A percentile compares a stretch with the other conserved stretches of the same genome.
Evolutionary conservation across 2,888 invertebrate genomes (phyloP).

Genomic region (Drosophila flavopinicola): DNA sequence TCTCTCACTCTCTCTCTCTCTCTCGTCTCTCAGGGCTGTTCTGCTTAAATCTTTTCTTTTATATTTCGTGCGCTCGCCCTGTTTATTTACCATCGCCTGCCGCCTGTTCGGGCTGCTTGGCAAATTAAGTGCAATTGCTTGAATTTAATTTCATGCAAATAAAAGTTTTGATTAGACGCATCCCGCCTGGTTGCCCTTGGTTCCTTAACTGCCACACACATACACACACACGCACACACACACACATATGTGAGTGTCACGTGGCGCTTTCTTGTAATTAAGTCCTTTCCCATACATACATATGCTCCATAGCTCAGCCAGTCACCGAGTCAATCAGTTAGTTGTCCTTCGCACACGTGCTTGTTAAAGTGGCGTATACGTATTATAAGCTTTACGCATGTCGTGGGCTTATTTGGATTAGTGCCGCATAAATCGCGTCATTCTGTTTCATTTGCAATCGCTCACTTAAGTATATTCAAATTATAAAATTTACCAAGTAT

Average conservation of each 20-base stretch:
- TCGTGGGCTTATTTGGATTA: constrained; percentile 4
- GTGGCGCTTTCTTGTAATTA: constrained; percentile 68
- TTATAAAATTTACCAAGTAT: too few relatives aligned
- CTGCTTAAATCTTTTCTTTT: constrained; percentile 54
- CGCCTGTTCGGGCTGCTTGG: constrained; percentile 66
- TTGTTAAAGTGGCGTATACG: constrained; percentile 59
- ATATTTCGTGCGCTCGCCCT: constrained; percentile 50
- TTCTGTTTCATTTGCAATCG: neutral
- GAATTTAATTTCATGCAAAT: constrained; percentile 83
- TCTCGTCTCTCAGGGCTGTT: constrained; percentile 16
- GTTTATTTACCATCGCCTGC: constrained; percentile 72
- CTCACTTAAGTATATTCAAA: neutral
- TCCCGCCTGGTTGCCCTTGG: constrained; percentile 15
- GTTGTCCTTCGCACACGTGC: constrained; percentile 28
- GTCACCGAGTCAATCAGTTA: neutral
- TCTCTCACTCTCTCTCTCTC: neutral
- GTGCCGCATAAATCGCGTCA: constrained; percentile 14
- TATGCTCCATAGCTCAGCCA: constrained; percentile 37
- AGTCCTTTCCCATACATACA: constrained; percentile 69
- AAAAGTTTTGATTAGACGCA: constrained; percentile 82
- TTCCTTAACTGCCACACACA: constrained; percentile 1
- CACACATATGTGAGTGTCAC: constrained; percentile 63
- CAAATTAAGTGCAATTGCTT: constrained; percentile 83
- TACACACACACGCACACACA: constrained; percentile 5
- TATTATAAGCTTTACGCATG: constrained; percentile 35